phyloP scores from a whole-genome alignment of 2,797 vertebrate species.

The Fringilla coelebs region DNA sequence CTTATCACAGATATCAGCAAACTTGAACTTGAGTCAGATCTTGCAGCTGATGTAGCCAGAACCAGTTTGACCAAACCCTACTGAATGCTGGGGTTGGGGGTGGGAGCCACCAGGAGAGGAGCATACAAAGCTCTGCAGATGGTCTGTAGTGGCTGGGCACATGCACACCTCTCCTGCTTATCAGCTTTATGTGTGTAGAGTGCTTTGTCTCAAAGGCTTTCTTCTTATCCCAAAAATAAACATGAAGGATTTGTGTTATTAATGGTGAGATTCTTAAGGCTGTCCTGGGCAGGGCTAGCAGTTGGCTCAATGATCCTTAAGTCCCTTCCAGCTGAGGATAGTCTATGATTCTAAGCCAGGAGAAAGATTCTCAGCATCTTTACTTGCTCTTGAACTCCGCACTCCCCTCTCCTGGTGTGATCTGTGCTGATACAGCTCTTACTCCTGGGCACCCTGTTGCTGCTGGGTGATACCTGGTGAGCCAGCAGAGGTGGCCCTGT shows the following conservation, averaged over 20 bases:
- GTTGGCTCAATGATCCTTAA: background rate
- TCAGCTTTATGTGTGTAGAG: background rate
- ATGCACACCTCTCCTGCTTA: background rate
- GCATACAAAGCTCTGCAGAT: background rate
- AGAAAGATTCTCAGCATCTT: background rate
- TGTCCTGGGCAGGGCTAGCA: background rate
- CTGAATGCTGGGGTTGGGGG: background rate
- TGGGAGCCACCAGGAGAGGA: background rate
- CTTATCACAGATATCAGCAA: background rate
- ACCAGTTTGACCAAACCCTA: background rate
- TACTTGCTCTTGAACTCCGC: background rate
- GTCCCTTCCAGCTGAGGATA: background rate
- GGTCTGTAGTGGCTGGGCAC: background rate
- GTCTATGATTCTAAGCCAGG: background rate
- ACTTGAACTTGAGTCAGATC: background rate
- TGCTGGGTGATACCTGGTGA: fast-evolving
- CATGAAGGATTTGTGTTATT: background rate
- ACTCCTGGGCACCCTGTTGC: background rate
- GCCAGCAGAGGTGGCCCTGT: background rate
- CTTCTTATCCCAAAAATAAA: background rate
- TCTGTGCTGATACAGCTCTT: background rate
- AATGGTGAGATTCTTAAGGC: background rate
- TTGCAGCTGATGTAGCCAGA: background rate
- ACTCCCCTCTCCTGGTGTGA: background rate
- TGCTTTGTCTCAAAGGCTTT: background rate